Evolutionary conservation across 92 coral and sea anemone species (phyloP), one percentile per base, ranked within the genome.

Genomic region (Hydrozoanthus gracilis): DNA sequence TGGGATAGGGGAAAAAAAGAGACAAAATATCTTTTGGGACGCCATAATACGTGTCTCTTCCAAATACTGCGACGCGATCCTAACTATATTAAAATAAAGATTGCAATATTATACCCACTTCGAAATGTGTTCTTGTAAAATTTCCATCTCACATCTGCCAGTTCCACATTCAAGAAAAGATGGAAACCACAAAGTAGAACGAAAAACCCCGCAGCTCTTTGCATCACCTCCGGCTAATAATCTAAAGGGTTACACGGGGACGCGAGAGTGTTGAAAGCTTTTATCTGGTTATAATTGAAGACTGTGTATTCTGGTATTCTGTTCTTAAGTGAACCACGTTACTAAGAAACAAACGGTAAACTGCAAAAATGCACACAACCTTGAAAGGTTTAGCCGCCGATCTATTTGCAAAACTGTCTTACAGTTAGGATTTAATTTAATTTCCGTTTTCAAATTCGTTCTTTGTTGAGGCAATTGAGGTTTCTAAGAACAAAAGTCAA

Each of bases 81-180:
- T 47, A 14, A 12, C 8, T n/a, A 7, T 9, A 66, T 66, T 66
- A 14, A 3, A 44, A 5, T 11, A 72, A 72, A 5, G 45, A 6
- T 9, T 44, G 11, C 55, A 3, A n/a, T 14, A 51, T 6, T 20
- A 39, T 76, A 76, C 82, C 51, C 61, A 76, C 82, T 20, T 76
- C 66, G 82, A 76, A 76, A 52, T 50, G 82, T 76, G 45, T 52
- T 76, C 67, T 76, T 52, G 82, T 76, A 76, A 76, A 52, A 51
- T 8, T 35, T 27, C 82, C 82, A 76, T 14, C 54, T 54, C 49
- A 16, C 44, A 17, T 76, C 11, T 76, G 49, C 10, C 39, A 0
- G 39, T 6, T 12, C 18, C 3, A 44, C 18, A 6, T 1, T 9
- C 18, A 66, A 45, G 11, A 76, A 76, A 51, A 51, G 10, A 12